Conservation (phyloP, 2,797 vertebrate genomes). For the Chrosomus eos region DNA sequence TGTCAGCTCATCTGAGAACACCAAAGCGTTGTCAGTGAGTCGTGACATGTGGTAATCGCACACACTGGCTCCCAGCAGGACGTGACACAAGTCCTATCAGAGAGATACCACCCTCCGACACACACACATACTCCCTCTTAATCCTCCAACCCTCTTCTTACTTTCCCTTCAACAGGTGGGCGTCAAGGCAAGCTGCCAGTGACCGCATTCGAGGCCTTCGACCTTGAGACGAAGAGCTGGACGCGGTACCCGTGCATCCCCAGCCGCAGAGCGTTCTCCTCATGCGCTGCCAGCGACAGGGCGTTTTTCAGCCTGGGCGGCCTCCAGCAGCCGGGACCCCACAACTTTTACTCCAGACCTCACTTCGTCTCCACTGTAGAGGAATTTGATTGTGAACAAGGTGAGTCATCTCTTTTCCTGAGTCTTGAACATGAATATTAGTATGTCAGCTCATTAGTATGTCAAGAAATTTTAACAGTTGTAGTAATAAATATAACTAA, state of each 20-base stretch:
- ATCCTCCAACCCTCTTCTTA: constrained; percentile 12
- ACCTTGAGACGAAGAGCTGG: constrained; percentile 93
- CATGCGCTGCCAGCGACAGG: constrained; percentile 83
- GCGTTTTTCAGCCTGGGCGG: constrained; percentile 93
- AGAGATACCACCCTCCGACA: not conserved
- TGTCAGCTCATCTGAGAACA: constrained; percentile 39
- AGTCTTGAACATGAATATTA: not conserved
- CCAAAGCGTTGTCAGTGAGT: constrained; percentile 25
- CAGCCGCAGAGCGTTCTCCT: constrained; percentile 92
- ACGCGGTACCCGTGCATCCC: constrained; percentile 91
- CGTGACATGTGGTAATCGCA: constrained; percentile 43
- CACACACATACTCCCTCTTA: not conserved
- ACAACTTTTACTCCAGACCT: constrained; percentile 98
- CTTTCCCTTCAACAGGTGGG: constrained; percentile 79
- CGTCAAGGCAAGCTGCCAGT: constrained; percentile 96
- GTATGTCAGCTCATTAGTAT: not conserved
- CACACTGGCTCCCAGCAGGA: constrained; percentile 28
- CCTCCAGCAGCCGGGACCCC: constrained; percentile 94
- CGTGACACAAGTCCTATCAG: constrained; percentile 38
- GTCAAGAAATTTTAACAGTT: constrained; percentile 3
- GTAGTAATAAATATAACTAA: constrained; percentile 2
- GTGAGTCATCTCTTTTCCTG: constrained; percentile 71
- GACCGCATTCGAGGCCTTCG: constrained; percentile 94
- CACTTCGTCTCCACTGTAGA: constrained; percentile 98
- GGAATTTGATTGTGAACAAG: constrained; percentile 90